Base-by-base conservation (phyloP, 2,113 vertebrate species). In the Zootoca vivipara region DNA sequence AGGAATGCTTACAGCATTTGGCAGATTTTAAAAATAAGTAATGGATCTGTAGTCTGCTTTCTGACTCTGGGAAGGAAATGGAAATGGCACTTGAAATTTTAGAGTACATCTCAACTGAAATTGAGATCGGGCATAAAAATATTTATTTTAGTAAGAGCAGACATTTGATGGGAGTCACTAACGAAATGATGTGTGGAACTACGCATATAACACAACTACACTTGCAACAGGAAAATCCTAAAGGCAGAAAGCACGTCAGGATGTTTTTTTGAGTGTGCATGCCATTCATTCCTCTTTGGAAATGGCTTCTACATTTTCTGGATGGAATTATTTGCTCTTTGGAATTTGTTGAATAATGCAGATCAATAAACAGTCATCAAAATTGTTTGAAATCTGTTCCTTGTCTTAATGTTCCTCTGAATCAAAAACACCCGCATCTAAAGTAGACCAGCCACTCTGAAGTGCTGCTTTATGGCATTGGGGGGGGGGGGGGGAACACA, bases 341-440 rank as follows among this genome's bases (percentile, higher is more conserved):
- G 58, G 46, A 30, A 85, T 58, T 73, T 58, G 20, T 38, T 70
- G 82, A 18, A 52, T 46, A 52, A 83, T 83, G 65, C 38, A 33
- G 16, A 83, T 52, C 73, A 90, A 86, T n/a, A 7, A 86, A 56
- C 70, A 62, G 2, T 26, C 2, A 35, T 24, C 30, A 18, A 56
- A 86, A 87, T 42, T 13, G 52, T 0, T 8, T 82, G 26, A 80
- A 52, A 87, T 64, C 22, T 20, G 24, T 46, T 79, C 12, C 16
- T 2, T 86, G 5, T 73, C 12, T 80, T 86, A 67, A 90, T 64
- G 10, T 24, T 90, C 20, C 15, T 83, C 82, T 18, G 84, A 86
- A 88, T 88, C 28, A 62, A 38, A 79, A 46, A 84, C 9, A 85
- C 9, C 88, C 69, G 73, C 16, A 62, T 88, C 85, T 88, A 4